Evolutionary conservation across 1,140 invertebrate species (phyloP).

Genomic region (Argopecten irradians): DNA sequence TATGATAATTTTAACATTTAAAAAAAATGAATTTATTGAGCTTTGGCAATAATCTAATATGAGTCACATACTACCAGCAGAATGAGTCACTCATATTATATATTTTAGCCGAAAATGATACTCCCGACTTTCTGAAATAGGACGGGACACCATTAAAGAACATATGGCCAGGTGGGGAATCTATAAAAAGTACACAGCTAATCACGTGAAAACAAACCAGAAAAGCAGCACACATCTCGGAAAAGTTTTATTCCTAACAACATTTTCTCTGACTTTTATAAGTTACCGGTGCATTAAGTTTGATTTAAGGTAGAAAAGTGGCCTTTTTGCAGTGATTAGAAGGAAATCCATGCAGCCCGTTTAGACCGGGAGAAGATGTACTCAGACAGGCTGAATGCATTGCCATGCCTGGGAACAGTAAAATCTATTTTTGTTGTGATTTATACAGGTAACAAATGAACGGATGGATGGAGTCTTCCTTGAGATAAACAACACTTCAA

Average conservation of each 20-base stretch:
- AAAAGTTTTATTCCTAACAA: neutral
- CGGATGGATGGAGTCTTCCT: neutral
- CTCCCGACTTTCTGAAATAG: neutral
- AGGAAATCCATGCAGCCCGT: constrained; percentile 12
- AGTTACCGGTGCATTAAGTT: constrained; percentile 21
- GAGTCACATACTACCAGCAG: neutral
- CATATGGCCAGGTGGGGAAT: neutral
- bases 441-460: neutral
- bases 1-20: neutral
- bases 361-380: neutral
- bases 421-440: constrained; percentile 17
- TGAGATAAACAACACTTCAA: neutral
- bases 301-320: neutral
- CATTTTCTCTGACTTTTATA: constrained; percentile 22
- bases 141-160: neutral
- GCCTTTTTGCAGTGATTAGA: constrained; percentile 16
- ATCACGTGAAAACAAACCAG: neutral
- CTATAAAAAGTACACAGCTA: neutral
- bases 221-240: neutral
- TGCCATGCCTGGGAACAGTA: neutral
- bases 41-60: neutral
- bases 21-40: neutral
- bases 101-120: neutral
- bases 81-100: neutral
- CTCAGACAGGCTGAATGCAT: neutral